Percentiles rank a stretch among this genome's conserved stretches.
phyloP scores from a whole-genome alignment of 2,888 invertebrate genomes.

The Tachina fera region DNA sequence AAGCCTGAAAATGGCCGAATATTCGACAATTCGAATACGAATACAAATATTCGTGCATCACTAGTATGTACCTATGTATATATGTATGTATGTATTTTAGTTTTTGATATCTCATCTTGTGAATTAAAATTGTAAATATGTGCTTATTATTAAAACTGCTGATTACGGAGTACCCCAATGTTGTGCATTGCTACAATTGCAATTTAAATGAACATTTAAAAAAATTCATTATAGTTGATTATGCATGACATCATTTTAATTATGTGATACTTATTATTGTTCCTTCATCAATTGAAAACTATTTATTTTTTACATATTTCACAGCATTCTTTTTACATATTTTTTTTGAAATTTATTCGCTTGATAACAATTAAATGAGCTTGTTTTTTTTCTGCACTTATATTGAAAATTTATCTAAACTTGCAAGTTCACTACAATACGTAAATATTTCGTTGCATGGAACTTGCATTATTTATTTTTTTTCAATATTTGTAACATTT shows the following conservation, averaged over 20 bases:
- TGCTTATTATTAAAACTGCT: neutral
- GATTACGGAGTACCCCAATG: neutral
- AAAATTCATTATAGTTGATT: constrained; percentile 1
- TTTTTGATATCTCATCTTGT: too few relatives aligned
- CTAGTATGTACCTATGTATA: too few relatives aligned
- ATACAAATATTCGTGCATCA: too few relatives aligned
- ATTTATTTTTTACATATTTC: constrained; percentile 57
- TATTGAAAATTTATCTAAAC: constrained; percentile 57
- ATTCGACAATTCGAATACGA: too few relatives aligned
- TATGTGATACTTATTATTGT: constrained; percentile 56
- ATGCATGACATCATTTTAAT: constrained; percentile 47
- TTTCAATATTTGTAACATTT: constrained; percentile 25
- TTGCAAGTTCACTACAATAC: constrained; percentile 66
- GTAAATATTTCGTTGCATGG: constrained; percentile 3
- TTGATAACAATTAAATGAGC: constrained; percentile 60
- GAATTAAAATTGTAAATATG: too few relatives aligned
- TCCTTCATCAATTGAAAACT: constrained; percentile 58
- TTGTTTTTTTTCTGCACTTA: constrained; percentile 7
- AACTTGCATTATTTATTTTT: constrained; percentile 4
- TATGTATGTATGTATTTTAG: too few relatives aligned
- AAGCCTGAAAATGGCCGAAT: too few relatives aligned
- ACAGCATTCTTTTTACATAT: constrained; percentile 42
- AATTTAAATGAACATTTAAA: constrained; percentile 11
- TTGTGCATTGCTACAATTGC: neutral
- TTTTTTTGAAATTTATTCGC: constrained; percentile 54